These are phyloP conservation scores for Limanda limanda DNA, from an alignment of 2,113 vertebrate genomes.

Conservation along the genomic window DNA sequence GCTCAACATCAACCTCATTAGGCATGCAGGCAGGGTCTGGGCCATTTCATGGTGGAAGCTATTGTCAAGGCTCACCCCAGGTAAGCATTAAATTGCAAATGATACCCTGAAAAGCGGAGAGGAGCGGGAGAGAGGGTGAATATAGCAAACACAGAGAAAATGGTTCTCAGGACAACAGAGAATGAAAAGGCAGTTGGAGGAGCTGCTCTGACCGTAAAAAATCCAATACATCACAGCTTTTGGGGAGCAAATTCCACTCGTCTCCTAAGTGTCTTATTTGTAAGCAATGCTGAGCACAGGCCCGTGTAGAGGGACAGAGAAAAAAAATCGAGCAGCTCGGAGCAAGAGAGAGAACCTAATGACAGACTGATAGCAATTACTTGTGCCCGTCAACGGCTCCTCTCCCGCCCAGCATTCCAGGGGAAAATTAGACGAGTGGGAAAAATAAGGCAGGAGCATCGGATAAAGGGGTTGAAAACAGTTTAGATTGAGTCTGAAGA, in stretches of 20 bases:
- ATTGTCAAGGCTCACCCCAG: conserved; percentile 96
- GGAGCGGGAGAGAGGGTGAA: conserved; percentile 78
- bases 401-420: conserved; percentile 76
- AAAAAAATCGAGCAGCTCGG: conserved; percentile 57
- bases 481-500: conserved; percentile 72
- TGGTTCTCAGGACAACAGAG: conserved; percentile 89
- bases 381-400: conserved; percentile 76
- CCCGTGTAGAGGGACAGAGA: conserved; percentile 65
- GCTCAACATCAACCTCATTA: conserved; percentile 97
- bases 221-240: conserved; percentile 93
- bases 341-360: conserved; percentile 78
- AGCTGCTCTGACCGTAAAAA: conserved; percentile 91
- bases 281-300: conserved; percentile 82
- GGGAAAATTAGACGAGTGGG: conserved; percentile 81
- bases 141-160: conserved; percentile 90
- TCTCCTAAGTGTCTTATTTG: conserved; percentile 87
- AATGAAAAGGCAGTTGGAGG: conserved; percentile 90
- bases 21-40: conserved; percentile 89
- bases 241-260: conserved; percentile 88
- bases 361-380: conserved; percentile 86
- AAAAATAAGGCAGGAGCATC: conserved; percentile 68
- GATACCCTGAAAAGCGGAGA: conserved; percentile 91
- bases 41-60: conserved; percentile 90
- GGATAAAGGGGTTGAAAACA: conserved; percentile 64
- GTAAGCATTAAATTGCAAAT: conserved; percentile 99